Conservation (phyloP, 2,888 invertebrate genomes). For the Yponomeuta plumbellus region DNA sequence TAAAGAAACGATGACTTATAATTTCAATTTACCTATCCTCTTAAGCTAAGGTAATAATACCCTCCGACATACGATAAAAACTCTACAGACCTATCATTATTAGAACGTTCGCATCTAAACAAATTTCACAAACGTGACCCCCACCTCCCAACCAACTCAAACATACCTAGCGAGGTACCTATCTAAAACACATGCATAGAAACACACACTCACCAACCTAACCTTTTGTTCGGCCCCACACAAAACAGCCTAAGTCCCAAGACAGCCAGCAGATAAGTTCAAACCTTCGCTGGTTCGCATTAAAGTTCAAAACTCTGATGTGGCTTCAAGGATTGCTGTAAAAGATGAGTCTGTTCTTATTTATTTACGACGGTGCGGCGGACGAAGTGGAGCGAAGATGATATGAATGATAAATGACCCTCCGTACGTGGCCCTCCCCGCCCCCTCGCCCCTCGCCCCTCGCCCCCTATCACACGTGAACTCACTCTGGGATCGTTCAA, state of each 20-base stretch:
- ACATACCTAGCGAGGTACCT: constrained; percentile 38
- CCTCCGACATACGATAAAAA: not conserved
- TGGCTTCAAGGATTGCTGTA: constrained; percentile 49
- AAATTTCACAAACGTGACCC: not conserved
- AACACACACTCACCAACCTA: constrained; percentile 53
- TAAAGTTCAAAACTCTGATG: constrained; percentile 26
- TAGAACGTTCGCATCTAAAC: not conserved
- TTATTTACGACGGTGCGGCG: constrained; percentile 76
- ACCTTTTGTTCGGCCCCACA: constrained; percentile 24
- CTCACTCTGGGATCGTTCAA: not conserved
- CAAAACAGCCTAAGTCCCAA: constrained; percentile 33
- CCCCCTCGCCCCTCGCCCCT: constrained; percentile 24
- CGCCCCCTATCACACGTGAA: constrained; percentile 64
- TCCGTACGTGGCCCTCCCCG: constrained; percentile 46
- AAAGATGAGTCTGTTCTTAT: constrained; percentile 77
- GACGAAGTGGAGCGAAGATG: constrained; percentile 78
- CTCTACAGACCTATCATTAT: not conserved
- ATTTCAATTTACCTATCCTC: too few species aligned
- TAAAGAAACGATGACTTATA: too few species aligned
- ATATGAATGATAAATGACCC: constrained; percentile 78
- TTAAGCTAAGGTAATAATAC: constrained; percentile 24
- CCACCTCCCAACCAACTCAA: constrained; percentile 14
- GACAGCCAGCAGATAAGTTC: not conserved
- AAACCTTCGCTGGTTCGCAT: not conserved
- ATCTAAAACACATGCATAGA: constrained; percentile 68